Conservation (phyloP, 2,888 invertebrate genomes). For the Rhagonycha lutea region DNA sequence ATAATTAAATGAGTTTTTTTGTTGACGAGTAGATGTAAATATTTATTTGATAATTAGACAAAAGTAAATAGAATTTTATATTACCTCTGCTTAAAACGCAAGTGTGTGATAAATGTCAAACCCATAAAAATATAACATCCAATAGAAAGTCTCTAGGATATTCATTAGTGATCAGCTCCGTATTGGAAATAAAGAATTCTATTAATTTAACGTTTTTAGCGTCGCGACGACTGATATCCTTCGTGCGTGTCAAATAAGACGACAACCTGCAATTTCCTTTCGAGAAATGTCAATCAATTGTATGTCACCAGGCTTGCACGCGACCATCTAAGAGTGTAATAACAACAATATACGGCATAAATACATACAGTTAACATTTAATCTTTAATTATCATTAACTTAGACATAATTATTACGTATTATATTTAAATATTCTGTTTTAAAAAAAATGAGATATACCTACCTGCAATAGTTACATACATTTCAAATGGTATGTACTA, state of each 20-base stretch:
- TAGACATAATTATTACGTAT: neutral
- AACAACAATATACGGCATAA: conserved; percentile 12
- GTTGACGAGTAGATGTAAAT: neutral
- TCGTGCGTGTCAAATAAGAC: conserved; percentile 40
- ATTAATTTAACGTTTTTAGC: conserved; percentile 29
- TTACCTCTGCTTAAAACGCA: neutral
- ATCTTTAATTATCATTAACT: neutral
- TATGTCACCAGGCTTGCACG: conserved; percentile 49
- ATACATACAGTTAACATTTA: conserved; percentile 12
- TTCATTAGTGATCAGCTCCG: conserved; percentile 26
- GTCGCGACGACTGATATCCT: conserved; percentile 31
- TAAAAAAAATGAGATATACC: neutral
- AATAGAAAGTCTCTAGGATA: conserved; percentile 21
- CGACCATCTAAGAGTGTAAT: conserved; percentile 29
- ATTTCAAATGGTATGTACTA: no score
- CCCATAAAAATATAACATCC: conserved; percentile 16
- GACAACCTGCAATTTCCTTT: conserved; percentile 51
- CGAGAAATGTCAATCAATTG: conserved; percentile 49
- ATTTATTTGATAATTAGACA: neutral
- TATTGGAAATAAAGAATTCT: conserved; percentile 41
- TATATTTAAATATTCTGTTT: neutral
- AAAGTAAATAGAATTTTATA: conserved; percentile 3
- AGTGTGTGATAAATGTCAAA: conserved; percentile 13
- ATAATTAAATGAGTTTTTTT: neutral
- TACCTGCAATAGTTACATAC: neutral